phyloP scores from a whole-genome alignment of 2,113 vertebrate species.

The Mustela nigripes region DNA sequence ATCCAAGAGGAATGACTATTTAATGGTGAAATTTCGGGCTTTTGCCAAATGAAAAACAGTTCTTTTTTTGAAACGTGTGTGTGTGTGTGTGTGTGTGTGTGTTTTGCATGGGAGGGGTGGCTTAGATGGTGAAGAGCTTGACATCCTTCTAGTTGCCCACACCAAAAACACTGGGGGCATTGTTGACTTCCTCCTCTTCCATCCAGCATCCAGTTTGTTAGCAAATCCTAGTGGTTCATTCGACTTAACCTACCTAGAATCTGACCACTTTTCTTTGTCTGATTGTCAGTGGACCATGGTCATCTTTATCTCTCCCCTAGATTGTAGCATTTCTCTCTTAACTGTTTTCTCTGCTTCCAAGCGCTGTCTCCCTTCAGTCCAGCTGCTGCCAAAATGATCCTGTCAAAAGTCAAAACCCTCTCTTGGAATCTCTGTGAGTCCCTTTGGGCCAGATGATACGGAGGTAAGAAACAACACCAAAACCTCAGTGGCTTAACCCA shows the following conservation, averaged over 20 bases:
- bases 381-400: background rate
- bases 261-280: background rate
- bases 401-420: background rate
- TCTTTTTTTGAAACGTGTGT: background rate
- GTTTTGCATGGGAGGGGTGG: background rate
- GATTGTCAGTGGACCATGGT: background rate
- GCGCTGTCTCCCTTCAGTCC: background rate
- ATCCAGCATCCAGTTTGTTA: background rate
- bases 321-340: background rate
- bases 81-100: background rate
- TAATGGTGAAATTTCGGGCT: conserved; percentile 40
- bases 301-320: background rate
- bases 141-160: background rate
- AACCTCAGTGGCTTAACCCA: background rate
- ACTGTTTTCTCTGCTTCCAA: background rate
- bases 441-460: background rate
- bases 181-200: background rate
- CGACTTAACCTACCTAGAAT: background rate
- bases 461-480: background rate
- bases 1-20: conserved; percentile 14
- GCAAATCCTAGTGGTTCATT: background rate
- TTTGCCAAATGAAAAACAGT: background rate
- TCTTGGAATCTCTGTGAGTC: background rate
- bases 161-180: background rate
- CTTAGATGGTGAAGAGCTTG: background rate